A percentile compares a stretch with the other conserved stretches of the same genome.
Evolutionary conservation across 2,888 invertebrate species (phyloP).

Genomic region (Harpalus rufipes): DNA sequence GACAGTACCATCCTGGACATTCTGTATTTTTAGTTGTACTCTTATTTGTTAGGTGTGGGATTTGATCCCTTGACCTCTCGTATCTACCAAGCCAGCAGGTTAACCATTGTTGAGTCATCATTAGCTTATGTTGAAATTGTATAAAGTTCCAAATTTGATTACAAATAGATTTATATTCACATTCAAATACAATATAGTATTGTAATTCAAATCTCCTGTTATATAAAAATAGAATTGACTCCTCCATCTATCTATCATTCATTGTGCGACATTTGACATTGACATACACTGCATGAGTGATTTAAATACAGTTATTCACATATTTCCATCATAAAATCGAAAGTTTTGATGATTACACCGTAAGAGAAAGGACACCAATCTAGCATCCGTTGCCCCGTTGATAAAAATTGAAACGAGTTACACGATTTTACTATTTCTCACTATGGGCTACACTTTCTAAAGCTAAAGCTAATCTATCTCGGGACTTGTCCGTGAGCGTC

Average conservation of each 20-base stretch:
- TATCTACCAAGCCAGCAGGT: background rate
- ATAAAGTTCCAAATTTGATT: background rate
- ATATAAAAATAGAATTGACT: background rate
- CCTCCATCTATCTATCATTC: no score
- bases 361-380: slow-evolving; percentile 27
- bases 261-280: background rate
- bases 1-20: no score
- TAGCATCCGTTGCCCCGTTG: slow-evolving; percentile 11
- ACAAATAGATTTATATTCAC: background rate
- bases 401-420: slow-evolving; percentile 44
- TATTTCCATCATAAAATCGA: slow-evolving; percentile 34
- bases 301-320: slow-evolving; percentile 23
- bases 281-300: background rate
- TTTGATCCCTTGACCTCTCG: background rate
- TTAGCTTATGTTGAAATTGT: background rate
- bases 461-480: slow-evolving; percentile 33
- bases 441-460: slow-evolving; percentile 42
- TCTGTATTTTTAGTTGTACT: no score
- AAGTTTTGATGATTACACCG: slow-evolving; percentile 27
- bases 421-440: slow-evolving; percentile 40
- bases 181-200: background rate
- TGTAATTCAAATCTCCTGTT: background rate
- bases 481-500: slow-evolving; percentile 4
- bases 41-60: background rate
- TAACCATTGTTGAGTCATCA: background rate